Percentiles rank a stretch among this genome's conserved stretches.
Conservation (phyloP, 2,888 invertebrate genomes). For the Mythimna lalbum region DNA sequence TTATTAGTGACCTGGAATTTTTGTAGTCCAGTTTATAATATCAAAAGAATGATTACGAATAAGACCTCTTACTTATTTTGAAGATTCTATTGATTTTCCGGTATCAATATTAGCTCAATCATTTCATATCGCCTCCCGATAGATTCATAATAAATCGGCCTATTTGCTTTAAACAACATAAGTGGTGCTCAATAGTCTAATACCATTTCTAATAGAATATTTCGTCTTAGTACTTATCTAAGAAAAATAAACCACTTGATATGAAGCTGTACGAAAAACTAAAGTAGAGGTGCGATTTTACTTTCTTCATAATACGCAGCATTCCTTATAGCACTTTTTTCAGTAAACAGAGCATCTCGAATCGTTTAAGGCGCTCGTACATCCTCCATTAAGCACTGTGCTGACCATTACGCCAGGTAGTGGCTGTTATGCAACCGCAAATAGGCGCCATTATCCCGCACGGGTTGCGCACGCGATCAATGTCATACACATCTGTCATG, state of each 20-base stretch:
- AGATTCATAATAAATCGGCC: conserved; percentile 28
- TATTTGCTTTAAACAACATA: conserved; percentile 44
- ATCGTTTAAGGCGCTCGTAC: conserved; percentile 59
- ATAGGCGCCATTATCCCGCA: conserved; percentile 80
- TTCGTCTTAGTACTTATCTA: conserved; percentile 10
- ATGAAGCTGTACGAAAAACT: neutral
- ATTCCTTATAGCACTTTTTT: conserved; percentile 50
- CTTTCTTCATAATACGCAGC: conserved; percentile 39
- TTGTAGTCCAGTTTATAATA: no score
- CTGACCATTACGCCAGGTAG: conserved; percentile 68
- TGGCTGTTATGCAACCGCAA: conserved; percentile 81
- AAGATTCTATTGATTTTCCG: conserved; percentile 20
- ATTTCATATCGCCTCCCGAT: conserved; percentile 25
- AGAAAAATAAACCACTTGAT: conserved; percentile 27
- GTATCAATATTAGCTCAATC: conserved; percentile 48
- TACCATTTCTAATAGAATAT: conserved; percentile 26
- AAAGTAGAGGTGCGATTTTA: conserved; percentile 16
- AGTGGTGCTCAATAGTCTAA: conserved; percentile 46
- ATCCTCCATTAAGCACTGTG: conserved; percentile 67
- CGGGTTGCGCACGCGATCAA: conserved; percentile 78
- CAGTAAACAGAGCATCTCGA: conserved; percentile 47
- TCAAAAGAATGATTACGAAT: no score
- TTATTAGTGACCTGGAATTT: no score
- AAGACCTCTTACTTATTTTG: neutral
- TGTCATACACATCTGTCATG: conserved; percentile 68